phyloP scores from a whole-genome alignment of 2,888 invertebrate genomes.

The Calameuta idolon region DNA sequence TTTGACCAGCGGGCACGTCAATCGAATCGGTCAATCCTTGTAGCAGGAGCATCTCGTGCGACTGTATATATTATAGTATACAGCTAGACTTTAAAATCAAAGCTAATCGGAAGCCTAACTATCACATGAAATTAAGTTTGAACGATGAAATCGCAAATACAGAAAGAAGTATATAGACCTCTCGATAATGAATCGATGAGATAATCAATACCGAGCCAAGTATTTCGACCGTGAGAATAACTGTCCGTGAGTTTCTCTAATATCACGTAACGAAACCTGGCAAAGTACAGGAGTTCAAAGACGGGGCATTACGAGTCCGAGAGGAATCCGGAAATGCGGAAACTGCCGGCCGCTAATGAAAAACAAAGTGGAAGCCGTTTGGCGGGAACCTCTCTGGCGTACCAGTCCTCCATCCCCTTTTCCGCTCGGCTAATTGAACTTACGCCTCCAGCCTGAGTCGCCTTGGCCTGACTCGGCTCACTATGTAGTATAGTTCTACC shows the following conservation, averaged over 20 bases:
- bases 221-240: not conserved
- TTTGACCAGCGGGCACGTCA: not conserved
- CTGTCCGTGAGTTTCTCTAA: not conserved
- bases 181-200: not conserved
- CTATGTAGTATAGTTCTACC: not conserved
- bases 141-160: not conserved
- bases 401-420: not conserved
- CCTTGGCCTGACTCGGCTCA: not conserved
- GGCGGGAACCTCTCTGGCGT: not conserved
- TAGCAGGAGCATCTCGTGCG: not conserved
- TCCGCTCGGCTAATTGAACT: not conserved
- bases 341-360: not conserved
- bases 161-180: not conserved
- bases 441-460: not conserved
- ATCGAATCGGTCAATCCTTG: not conserved
- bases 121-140: not conserved
- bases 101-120: not conserved
- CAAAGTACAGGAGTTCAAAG: not conserved
- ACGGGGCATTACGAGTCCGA: not conserved
- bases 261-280: not conserved
- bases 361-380: not conserved
- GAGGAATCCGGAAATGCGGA: not conserved
- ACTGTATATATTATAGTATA: not conserved
- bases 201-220: not conserved
- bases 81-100: not conserved